These are phyloP conservation scores for Perizoma flavofasciatum DNA, from an alignment of 2,888 invertebrate genomes.

Conservation along the genomic window DNA sequence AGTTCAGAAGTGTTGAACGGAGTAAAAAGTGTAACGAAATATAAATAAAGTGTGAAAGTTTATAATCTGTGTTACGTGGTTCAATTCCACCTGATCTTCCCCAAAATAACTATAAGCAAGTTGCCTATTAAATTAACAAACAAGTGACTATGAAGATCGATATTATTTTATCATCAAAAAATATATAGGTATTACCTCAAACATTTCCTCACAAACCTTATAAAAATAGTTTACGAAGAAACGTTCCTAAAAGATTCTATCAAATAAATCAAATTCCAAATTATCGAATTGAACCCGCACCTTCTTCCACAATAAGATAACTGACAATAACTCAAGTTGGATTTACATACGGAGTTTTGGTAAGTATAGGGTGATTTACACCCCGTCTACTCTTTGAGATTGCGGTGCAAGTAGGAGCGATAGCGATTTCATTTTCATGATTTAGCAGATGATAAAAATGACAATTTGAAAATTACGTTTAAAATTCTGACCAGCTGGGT, in stretches of 20 bases:
- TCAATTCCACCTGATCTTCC: too few relatives aligned
- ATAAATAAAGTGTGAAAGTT: too few relatives aligned
- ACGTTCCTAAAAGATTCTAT: conserved; percentile 15
- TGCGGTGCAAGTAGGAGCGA: conserved; percentile 6
- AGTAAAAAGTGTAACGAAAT: too few relatives aligned
- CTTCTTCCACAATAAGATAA: conserved; percentile 30
- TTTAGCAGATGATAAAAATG: not conserved
- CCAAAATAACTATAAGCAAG: too few relatives aligned
- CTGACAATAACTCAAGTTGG: conserved; percentile 32
- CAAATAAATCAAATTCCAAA: conserved; percentile 33
- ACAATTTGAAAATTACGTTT: not conserved
- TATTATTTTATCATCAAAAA: too few relatives aligned
- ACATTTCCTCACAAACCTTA: not conserved
- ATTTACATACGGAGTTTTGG: conserved; percentile 33
- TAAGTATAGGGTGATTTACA: conserved; percentile 31
- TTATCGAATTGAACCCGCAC: conserved; percentile 30
- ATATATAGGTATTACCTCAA: not conserved
- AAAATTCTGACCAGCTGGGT: too few relatives aligned
- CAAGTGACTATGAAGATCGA: too few relatives aligned
- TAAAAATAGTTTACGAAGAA: conserved; percentile 12
- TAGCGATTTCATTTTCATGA: conserved; percentile 6
- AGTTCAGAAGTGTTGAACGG: too few relatives aligned
- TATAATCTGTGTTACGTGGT: too few relatives aligned
- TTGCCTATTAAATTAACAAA: too few relatives aligned
- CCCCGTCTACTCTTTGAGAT: conserved; percentile 23